phyloP scores from a whole-genome alignment of 2,888 invertebrate genomes.

The Andrena praecox region DNA sequence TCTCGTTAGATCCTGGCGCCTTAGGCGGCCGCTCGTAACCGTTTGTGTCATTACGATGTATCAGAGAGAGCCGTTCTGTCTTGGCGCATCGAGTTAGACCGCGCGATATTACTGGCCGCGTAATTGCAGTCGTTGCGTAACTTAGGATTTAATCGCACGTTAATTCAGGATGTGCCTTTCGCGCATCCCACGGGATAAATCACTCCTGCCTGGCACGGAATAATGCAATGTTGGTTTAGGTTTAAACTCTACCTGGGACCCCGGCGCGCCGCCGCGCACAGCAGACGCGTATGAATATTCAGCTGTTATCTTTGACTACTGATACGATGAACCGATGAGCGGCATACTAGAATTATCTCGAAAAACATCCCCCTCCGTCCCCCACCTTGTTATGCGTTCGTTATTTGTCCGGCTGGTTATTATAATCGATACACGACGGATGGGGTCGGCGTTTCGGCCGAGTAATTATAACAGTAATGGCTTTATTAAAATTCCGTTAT shows the following conservation, averaged over 20 bases:
- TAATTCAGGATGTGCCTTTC: constrained; percentile 55
- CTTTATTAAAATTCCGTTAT: constrained; percentile 58
- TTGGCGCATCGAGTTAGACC: constrained; percentile 37
- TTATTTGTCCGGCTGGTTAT: background rate
- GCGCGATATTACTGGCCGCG: constrained; percentile 55
- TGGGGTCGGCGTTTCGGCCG: constrained; percentile 3
- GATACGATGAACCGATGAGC: constrained; percentile 37
- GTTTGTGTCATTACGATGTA: constrained; percentile 59
- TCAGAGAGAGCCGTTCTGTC: constrained; percentile 57
- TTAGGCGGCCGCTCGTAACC: constrained; percentile 49
- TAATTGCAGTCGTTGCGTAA: constrained; percentile 67
- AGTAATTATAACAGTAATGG: constrained; percentile 41
- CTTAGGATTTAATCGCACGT: constrained; percentile 68
- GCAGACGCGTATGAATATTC: constrained; percentile 58
- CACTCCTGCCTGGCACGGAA: constrained; percentile 59
- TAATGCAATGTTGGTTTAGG: constrained; percentile 72
- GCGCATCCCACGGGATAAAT: constrained; percentile 59
- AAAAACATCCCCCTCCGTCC: background rate
- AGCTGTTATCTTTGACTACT: constrained; percentile 51
- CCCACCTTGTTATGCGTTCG: background rate
- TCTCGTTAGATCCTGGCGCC: constrained; percentile 27
- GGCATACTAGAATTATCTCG: background rate
- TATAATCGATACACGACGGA: background rate
- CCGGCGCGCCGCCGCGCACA: background rate
- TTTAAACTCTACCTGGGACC: constrained; percentile 56